These are phyloP conservation scores for Lagenorhynchus albirostris DNA, from an alignment of 2,113 vertebrate genomes.

Conservation along the genomic window DNA sequence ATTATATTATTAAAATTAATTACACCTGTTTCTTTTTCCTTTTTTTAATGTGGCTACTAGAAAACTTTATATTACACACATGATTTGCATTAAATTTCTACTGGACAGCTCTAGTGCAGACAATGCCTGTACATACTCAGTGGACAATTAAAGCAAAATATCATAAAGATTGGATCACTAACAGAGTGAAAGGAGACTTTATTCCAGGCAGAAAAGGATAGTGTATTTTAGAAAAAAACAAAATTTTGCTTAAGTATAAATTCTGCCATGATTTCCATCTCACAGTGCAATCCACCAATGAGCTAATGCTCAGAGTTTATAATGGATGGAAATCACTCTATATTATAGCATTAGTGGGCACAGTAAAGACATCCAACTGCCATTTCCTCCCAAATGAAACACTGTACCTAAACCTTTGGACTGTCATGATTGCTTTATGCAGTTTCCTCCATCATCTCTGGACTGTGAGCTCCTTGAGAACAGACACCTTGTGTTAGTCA, in stretches of 20 bases:
- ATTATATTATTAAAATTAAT: background rate
- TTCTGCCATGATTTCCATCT: background rate
- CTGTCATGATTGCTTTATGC: background rate
- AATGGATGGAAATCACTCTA: background rate
- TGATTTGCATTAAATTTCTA: background rate
- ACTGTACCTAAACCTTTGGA: background rate
- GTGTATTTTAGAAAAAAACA: constrained; percentile 10
- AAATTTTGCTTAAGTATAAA: background rate
- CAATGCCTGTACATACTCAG: background rate
- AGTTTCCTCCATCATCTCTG: background rate
- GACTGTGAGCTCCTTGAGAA: background rate
- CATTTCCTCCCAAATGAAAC: background rate
- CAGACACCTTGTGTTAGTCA: background rate
- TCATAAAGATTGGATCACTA: background rate
- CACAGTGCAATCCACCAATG: background rate
- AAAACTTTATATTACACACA: background rate
- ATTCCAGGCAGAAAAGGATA: background rate
- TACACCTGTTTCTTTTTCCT: background rate
- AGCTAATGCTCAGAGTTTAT: background rate
- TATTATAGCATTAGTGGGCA: background rate
- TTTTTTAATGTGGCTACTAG: background rate
- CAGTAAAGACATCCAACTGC: background rate
- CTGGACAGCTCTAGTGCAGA: background rate
- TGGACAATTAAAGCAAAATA: background rate
- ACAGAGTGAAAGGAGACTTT: background rate